Conservation (phyloP, 2,888 invertebrate species). For the Oligia latruncula region DNA sequence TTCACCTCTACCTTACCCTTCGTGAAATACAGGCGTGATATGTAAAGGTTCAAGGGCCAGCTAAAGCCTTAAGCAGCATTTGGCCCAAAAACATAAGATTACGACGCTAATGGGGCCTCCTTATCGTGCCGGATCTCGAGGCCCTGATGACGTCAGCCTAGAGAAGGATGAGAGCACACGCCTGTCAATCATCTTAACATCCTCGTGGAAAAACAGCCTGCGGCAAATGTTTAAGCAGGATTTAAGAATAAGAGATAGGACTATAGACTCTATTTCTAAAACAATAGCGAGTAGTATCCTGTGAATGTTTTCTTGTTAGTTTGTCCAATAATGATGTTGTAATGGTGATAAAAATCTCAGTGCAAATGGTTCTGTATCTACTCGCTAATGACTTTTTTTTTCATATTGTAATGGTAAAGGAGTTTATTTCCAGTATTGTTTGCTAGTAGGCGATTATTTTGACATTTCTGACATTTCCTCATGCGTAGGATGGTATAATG, state of each 20-base stretch:
- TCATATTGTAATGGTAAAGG: constrained; percentile 25
- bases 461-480: constrained; percentile 37
- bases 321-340: constrained; percentile 41
- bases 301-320: constrained; percentile 17
- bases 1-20: too few species aligned
- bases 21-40: not conserved
- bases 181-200: constrained; percentile 53
- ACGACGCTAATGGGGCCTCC: constrained; percentile 25
- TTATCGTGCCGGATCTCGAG: constrained; percentile 22
- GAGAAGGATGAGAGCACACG: constrained; percentile 37
- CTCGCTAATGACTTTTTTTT: constrained; percentile 43
- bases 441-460: not conserved
- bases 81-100: constrained; percentile 24
- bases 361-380: constrained; percentile 50
- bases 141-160: constrained; percentile 34
- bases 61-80: not conserved
- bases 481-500: not conserved
- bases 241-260: not conserved
- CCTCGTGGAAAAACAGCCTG: constrained; percentile 24
- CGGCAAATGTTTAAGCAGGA: constrained; percentile 10
- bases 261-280: not conserved
- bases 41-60: not conserved
- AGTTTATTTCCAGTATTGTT: constrained; percentile 27
- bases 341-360: constrained; percentile 52
- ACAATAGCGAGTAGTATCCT: constrained; percentile 7